phyloP scores from a whole-genome alignment of 2,113 vertebrate species.

The Lophotis ruficrista region DNA sequence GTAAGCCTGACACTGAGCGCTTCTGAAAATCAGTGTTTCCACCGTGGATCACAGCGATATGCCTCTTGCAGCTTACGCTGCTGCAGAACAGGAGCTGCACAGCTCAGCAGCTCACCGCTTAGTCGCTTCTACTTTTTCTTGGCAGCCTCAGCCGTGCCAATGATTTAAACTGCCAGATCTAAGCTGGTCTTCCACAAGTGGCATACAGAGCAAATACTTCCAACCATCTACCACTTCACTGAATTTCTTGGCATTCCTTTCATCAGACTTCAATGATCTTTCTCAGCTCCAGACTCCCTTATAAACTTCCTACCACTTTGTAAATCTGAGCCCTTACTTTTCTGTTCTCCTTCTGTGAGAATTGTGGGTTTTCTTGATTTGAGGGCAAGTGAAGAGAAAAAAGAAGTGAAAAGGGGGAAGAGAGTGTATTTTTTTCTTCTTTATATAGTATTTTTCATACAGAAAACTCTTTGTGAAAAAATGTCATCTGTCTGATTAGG shows the following conservation, averaged over 20 bases:
- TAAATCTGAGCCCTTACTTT: neutral
- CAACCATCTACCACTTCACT: neutral
- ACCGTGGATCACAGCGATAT: accelerated
- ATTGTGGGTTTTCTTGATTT: neutral
- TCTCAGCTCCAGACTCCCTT: neutral
- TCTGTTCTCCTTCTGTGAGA: neutral
- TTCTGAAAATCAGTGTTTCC: neutral
- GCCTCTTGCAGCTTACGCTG: neutral
- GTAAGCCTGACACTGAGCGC: neutral
- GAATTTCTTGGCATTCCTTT: neutral
- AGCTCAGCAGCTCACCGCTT: neutral
- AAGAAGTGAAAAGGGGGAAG: neutral
- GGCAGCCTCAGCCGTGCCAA: neutral
- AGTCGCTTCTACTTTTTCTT: neutral
- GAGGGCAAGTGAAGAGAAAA: neutral
- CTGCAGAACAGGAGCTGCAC: neutral
- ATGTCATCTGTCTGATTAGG: neutral
- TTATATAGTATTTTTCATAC: neutral
- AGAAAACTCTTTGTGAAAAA: neutral
- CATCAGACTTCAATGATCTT: neutral
- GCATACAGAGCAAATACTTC: neutral
- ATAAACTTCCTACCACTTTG: neutral
- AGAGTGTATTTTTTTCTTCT: neutral
- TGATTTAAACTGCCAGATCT: neutral
- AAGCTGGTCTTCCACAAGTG: neutral